These are phyloP conservation scores for Amorpha juglandis DNA, from an alignment of 2,888 invertebrate genomes.

Conservation along the genomic window DNA sequence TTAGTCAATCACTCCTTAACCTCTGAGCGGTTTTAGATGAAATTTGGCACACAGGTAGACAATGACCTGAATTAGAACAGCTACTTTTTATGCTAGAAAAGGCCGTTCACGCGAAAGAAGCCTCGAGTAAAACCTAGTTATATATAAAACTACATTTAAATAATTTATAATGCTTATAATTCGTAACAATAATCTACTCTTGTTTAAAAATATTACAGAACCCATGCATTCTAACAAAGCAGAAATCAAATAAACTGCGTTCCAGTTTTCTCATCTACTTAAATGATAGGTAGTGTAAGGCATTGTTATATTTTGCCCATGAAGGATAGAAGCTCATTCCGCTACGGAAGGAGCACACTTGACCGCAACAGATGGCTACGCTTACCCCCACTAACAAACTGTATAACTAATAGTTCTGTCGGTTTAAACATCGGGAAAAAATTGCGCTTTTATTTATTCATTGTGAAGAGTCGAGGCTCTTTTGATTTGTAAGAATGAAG, in stretches of 20 bases:
- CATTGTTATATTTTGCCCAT: constrained; percentile 66
- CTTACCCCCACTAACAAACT: constrained; percentile 30
- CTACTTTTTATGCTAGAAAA: too few relatives aligned
- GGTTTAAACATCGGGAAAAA: constrained; percentile 29
- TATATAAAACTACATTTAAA: too few relatives aligned
- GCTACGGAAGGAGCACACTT: constrained; percentile 63
- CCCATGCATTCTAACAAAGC: too few relatives aligned
- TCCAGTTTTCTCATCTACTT: not conserved
- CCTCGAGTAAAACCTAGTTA: too few relatives aligned
- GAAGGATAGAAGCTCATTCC: constrained; percentile 65
- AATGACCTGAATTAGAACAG: too few relatives aligned
- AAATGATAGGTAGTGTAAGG: constrained; percentile 28
- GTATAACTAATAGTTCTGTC: constrained; percentile 33
- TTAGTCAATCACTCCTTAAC: too few relatives aligned
- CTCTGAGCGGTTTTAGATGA: too few relatives aligned
- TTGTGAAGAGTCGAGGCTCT: not conserved
- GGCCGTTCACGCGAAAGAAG: too few relatives aligned
- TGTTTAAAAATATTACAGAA: not conserved
- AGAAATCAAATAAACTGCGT: too few relatives aligned
- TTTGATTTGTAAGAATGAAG: constrained; percentile 2
- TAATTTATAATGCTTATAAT: too few relatives aligned
- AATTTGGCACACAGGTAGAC: too few relatives aligned
- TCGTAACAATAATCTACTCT: not conserved
- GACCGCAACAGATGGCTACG: constrained; percentile 76
- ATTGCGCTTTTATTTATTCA: constrained; percentile 21